phyloP scores from a whole-genome alignment of 2,888 invertebrate genomes.

The Cerastis rubricosa region DNA sequence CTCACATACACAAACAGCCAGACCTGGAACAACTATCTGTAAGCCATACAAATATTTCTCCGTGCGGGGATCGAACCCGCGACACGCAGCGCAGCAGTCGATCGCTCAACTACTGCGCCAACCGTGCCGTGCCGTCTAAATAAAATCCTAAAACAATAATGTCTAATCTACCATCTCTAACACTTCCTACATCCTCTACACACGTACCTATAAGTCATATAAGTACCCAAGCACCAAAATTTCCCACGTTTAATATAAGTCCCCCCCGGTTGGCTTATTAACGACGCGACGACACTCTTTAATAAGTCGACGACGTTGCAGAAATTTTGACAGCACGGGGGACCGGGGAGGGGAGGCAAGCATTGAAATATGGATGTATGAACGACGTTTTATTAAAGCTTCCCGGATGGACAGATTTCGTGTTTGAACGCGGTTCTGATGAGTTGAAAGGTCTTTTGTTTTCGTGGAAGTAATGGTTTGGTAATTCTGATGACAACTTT shows the following conservation, averaged over 20 bases:
- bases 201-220: constrained; percentile 28
- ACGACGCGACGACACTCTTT: constrained; percentile 64
- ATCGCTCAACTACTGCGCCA: too few species aligned
- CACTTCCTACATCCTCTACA: background rate
- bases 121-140: too few species aligned
- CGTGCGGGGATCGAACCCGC: too few species aligned
- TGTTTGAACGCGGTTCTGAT: constrained; percentile 35
- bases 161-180: background rate
- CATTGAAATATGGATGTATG: constrained; percentile 64
- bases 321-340: constrained; percentile 64
- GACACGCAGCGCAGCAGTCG: too few species aligned
- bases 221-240: constrained; percentile 15
- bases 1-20: too few species aligned
- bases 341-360: background rate
- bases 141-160: background rate
- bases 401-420: constrained; percentile 52
- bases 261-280: constrained; percentile 64
- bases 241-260: constrained; percentile 65
- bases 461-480: background rate
- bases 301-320: constrained; percentile 67
- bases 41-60: too few species aligned
- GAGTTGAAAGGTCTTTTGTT: constrained; percentile 28
- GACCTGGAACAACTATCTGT: too few species aligned
- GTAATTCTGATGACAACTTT: background rate
- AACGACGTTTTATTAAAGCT: constrained; percentile 62